These are phyloP conservation scores for Heterohyrax brucei DNA, from an alignment of 2,797 vertebrate genomes.

Conservation along the genomic window DNA sequence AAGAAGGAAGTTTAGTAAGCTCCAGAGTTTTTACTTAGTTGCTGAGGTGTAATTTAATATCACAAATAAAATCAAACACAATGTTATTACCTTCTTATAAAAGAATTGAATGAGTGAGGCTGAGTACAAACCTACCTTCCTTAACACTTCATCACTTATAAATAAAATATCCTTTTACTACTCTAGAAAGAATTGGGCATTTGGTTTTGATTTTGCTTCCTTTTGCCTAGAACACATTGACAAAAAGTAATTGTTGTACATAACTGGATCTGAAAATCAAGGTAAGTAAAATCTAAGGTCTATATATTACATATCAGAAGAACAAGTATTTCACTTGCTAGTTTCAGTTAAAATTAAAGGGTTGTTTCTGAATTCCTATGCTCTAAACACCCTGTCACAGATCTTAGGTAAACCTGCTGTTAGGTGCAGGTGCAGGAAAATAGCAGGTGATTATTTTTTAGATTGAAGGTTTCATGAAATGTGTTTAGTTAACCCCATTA, in stretches of 20 bases:
- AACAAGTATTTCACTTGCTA: not conserved
- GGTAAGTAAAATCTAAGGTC: not conserved
- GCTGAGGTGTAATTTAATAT: slow-evolving; percentile 79
- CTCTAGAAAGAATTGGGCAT: not conserved
- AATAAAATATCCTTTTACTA: not conserved
- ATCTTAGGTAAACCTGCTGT: not conserved
- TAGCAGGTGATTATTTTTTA: not conserved
- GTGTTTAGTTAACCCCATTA: not conserved
- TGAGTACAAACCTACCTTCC: slow-evolving; percentile 69
- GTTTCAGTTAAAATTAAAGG: not conserved
- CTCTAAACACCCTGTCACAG: not conserved
- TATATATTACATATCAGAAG: not conserved
- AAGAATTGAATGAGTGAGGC: slow-evolving; percentile 66
- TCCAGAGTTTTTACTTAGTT: slow-evolving; percentile 72
- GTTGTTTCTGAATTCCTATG: not conserved
- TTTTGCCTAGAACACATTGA: not conserved
- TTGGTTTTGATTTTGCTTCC: not conserved
- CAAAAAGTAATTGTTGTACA: not conserved
- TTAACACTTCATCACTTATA: not conserved
- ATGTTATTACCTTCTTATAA: slow-evolving; percentile 63
- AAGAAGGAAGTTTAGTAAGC: slow-evolving; percentile 53
- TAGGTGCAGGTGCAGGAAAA: not conserved
- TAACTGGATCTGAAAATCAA: not conserved
- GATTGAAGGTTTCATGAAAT: not conserved
- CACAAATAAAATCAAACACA: slow-evolving; percentile 74